Conservation (phyloP, 2,113 vertebrate species). For the Oryctolagus cuniculus region DNA sequence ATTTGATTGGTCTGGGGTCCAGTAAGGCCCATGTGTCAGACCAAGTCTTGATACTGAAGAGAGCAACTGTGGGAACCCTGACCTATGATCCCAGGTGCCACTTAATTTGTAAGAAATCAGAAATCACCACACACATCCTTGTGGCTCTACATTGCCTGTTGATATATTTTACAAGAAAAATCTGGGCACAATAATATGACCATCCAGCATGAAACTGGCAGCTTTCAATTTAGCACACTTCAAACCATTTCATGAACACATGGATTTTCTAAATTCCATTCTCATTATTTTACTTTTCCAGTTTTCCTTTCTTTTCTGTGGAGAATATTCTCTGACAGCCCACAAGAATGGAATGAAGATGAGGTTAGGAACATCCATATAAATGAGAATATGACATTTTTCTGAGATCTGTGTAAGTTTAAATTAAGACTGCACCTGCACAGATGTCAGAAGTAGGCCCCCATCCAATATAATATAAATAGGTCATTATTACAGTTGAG, state of each 20-base stretch:
- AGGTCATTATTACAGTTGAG: constrained; percentile 33
- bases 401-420: constrained; percentile 58
- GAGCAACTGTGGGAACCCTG: constrained; percentile 54
- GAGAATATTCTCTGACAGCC: constrained; percentile 58
- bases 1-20: neutral
- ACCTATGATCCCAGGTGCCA: constrained; percentile 55
- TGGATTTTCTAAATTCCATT: constrained; percentile 64
- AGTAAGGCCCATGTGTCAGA: neutral
- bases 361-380: constrained; percentile 53
- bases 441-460: constrained; percentile 57
- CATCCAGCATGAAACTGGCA: constrained; percentile 60
- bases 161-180: constrained; percentile 62
- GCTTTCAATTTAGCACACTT: constrained; percentile 56
- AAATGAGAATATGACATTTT: constrained; percentile 47
- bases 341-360: constrained; percentile 68
- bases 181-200: constrained; percentile 65
- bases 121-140: constrained; percentile 58
- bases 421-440: constrained; percentile 67
- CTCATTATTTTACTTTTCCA: constrained; percentile 50
- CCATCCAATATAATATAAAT: constrained; percentile 5
- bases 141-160: constrained; percentile 55
- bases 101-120: constrained; percentile 73
- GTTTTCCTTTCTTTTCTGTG: constrained; percentile 45
- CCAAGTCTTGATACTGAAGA: constrained; percentile 57
- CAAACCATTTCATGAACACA: constrained; percentile 60